Evolutionary conservation across 2,888 invertebrate species (phyloP), one percentile per base, ranked within the genome.

Genomic region (Scaptomyza tumidula): DNA sequence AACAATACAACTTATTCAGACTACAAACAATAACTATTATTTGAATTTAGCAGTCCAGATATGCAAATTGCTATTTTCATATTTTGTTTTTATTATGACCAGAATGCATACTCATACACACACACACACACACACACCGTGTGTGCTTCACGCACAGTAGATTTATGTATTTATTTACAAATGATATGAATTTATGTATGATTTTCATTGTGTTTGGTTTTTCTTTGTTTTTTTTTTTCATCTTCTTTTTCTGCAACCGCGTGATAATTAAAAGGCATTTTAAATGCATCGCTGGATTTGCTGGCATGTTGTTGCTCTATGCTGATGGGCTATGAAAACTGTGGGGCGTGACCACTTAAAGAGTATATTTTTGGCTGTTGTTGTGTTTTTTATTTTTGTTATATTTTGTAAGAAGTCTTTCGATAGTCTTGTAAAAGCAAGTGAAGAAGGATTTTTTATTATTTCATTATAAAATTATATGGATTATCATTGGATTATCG

Each of bases 191-290:
- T 65, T 63, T 66, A 64, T 60, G 61, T 61, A 52, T 31, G 27
- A 13, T 41, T 49, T 54, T 44, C 46, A n/a, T 24, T 59, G 50
- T 48, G 10, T 24, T 19, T 39, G 37, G 13, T 37, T 37, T 37
- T 41, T 52, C 33, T 43, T 59, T 45, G 27, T 55, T 66, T n/a
- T 37, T 37, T n/a, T 6, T 37, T 10, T 2, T 33, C 33, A 45
- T 50, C 48, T 49, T 44, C 45, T 66, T 10, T 10, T 41, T 41
- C 16, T 16, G 16, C 16, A 41, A 49, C 46, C 78, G 76, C 74
- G 71, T 69, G 80, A 76, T 83, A 83, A 83, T 86, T 83, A 74
- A 83, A 76, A 80, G 66, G 74, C 70, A 78, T 76, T 86, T 80
- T 56, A 55, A 74, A 80, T 67, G 83, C 79, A 75, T 66, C 56